phyloP scores from a whole-genome alignment of 2,113 vertebrate genomes.

The Leptodactylus fuscus region DNA sequence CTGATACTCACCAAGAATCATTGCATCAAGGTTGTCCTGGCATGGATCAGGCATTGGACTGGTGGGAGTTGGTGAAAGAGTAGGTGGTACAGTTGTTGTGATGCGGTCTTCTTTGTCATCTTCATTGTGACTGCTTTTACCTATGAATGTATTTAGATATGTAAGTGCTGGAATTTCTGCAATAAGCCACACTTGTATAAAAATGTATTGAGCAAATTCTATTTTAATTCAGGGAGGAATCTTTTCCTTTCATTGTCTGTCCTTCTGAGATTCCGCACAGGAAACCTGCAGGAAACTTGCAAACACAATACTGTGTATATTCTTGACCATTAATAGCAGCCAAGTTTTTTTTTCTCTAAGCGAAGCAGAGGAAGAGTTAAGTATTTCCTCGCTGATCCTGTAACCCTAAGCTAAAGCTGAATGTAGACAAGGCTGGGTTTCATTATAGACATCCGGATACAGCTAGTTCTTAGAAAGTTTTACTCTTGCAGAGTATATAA shows the following conservation, averaged over 20 bases:
- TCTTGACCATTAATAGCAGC: neutral
- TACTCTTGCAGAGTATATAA: neutral
- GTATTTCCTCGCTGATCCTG: neutral
- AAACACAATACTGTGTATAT: neutral
- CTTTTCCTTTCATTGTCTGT: slow-evolving; percentile 14
- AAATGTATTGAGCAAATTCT: neutral
- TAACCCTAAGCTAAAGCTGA: neutral
- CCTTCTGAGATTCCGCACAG: neutral
- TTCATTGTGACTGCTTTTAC: slow-evolving; percentile 63
- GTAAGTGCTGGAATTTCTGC: neutral
- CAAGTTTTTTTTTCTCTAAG: neutral
- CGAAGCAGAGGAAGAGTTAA: neutral
- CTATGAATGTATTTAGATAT: slow-evolving; percentile 61
- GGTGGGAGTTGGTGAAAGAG: slow-evolving; percentile 48
- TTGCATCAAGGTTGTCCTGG: slow-evolving; percentile 80
- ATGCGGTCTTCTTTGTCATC: slow-evolving; percentile 17
- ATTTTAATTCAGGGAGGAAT: neutral
- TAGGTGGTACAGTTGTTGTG: slow-evolving; percentile 42
- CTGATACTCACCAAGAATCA: slow-evolving; percentile 79
- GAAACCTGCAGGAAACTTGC: neutral
- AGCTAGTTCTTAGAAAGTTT: slow-evolving; percentile 3
- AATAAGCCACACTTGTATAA: neutral
- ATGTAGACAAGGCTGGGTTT: neutral
- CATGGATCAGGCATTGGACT: slow-evolving; percentile 78
- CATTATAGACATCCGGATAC: neutral